Conservation (phyloP, 2,113 vertebrate genomes). For the Vulpes ferrilata region DNA sequence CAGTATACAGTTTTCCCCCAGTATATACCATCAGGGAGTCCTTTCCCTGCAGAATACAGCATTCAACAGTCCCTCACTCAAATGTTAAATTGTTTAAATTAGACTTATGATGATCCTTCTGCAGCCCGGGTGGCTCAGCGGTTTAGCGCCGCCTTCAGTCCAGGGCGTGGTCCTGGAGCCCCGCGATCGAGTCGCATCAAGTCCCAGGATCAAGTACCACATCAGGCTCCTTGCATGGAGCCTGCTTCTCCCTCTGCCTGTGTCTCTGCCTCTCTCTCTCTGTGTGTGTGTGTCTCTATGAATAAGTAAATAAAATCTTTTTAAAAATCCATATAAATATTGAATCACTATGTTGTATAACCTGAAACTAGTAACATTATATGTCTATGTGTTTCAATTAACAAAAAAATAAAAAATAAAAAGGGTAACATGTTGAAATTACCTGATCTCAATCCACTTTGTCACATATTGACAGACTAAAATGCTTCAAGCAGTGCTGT, state of each 20-base stretch:
- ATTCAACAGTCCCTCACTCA: conserved; percentile 10
- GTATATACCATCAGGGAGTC: neutral
- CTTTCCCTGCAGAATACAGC: neutral
- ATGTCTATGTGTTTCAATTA: neutral
- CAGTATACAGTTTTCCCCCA: neutral
- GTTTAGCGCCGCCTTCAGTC: no score
- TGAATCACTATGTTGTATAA: neutral
- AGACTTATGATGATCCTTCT: neutral
- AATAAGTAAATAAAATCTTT: no score
- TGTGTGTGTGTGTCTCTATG: no score
- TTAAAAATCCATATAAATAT: neutral
- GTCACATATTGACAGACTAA: conserved; percentile 25
- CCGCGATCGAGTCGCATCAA: no score
- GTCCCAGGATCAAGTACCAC: no score
- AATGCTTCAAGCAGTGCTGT: neutral
- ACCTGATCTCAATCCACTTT: conserved; percentile 35
- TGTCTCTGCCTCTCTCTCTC: no score
- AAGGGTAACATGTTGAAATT: conserved; percentile 38
- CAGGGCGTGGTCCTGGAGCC: no score
- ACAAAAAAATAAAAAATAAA: neutral
- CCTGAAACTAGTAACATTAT: neutral
- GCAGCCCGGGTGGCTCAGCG: neutral
- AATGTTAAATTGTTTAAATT: neutral
- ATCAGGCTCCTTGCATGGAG: no score
- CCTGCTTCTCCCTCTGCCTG: no score